Conservation (phyloP, 1,140 invertebrate species). For the Drosophila erecta region DNA sequence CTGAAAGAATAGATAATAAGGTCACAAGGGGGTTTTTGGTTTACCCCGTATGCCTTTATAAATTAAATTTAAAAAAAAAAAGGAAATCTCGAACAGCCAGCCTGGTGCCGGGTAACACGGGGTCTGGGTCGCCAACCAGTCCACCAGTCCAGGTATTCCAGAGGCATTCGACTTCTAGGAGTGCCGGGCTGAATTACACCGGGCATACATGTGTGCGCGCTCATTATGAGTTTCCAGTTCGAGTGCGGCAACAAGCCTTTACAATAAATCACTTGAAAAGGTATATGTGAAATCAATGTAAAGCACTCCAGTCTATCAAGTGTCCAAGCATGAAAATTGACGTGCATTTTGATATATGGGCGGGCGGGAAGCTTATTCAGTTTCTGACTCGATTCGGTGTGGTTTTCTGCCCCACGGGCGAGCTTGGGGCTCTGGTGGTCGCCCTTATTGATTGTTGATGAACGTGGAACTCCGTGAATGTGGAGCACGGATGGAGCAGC, state of each 20-base stretch:
- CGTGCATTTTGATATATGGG: constrained; percentile 81
- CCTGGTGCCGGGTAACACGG: neutral
- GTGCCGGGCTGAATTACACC: constrained; percentile 16
- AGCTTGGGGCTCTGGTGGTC: neutral
- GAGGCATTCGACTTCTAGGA: constrained; percentile 21
- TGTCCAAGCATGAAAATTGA: constrained; percentile 82
- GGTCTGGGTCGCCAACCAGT: constrained; percentile 3
- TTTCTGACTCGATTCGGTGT: constrained; percentile 7
- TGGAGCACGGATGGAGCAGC: constrained; percentile 46
- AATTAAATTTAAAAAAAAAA: too few species aligned
- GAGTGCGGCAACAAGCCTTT: constrained; percentile 79
- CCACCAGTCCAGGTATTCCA: too few species aligned
- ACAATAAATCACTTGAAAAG: constrained; percentile 81
- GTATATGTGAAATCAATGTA: constrained; percentile 81
- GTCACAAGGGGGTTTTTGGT: too few species aligned
- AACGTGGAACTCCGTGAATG: constrained; percentile 41
- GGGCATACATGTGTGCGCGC: constrained; percentile 39
- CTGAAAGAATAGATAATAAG: too few species aligned
- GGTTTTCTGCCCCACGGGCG: neutral
- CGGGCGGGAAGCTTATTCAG: constrained; percentile 21
- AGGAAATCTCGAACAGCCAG: too few species aligned
- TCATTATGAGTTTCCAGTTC: constrained; percentile 74
- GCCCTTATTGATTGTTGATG: constrained; percentile 51
- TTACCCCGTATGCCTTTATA: too few species aligned
- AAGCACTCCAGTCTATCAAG: constrained; percentile 82